Evolutionary conservation across 2,888 invertebrate genomes (phyloP), one percentile per base, ranked within the genome.

Genomic region (Spatulosminthurus flaviceps): DNA sequence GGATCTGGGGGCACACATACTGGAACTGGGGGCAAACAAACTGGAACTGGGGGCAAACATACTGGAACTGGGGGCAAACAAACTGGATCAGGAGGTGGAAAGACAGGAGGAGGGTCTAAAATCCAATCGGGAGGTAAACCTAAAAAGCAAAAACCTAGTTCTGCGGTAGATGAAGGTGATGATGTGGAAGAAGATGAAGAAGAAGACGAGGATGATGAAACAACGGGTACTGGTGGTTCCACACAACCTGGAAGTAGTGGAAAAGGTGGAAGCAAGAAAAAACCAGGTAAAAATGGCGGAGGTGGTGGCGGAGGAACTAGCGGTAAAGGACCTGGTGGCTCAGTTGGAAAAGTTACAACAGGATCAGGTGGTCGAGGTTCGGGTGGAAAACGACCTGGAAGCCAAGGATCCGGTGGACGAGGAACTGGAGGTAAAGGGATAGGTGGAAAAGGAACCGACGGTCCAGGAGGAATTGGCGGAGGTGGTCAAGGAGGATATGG

Each of bases 401-500:
- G 16, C n/a, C 60, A 22, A 22, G 22, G 22, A 60, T 21, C 60
- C 16, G 60, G 60, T 60, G 60, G 60, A 9, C 2, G 60, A 13
- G n/a, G n/a, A 60, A 22, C 60, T 21, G 4, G n/a, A 7, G 5
- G 7, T 60, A 60, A 22, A 60, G 60, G n/a, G n/a, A n/a, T 34
- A 34, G 34, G 4, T 9, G 34, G 34, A 34, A 16, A 13, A 9
- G 4, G 1, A n/a, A 43, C 9, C 43, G 64, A 21, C 22, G 7
- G 22, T 64, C 64, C 19, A 64, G 64, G 64, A 64, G 24, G 74
- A 74, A 9, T 43, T 43, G 60, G 22, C 16, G 4, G 1, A n/a
- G 64, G 24, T 64, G 7, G 22, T 64, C 64, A 64, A 64, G 64
- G 64, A 64, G 24, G 74, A 74, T 24, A 22, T 11, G 1, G 74